phyloP scores from a whole-genome alignment of 2,888 invertebrate genomes.

The Microplitis manilae region DNA sequence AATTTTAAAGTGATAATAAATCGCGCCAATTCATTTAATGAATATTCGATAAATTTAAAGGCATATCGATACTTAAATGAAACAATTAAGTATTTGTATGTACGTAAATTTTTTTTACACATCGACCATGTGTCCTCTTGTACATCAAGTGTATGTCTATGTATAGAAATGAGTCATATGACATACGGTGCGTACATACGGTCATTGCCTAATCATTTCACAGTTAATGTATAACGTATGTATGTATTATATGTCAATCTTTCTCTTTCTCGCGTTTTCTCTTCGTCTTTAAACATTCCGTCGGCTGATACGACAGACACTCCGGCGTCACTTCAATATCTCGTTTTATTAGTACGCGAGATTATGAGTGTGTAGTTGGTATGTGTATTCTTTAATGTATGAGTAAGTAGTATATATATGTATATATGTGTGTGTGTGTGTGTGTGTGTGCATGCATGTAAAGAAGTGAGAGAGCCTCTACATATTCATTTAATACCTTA shows the following conservation, averaged over 20 bases:
- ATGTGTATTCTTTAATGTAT: not conserved
- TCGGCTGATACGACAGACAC: constrained; percentile 47
- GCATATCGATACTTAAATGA: not conserved
- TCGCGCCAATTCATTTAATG: not conserved
- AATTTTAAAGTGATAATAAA: too few relatives aligned
- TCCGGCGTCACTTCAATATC: constrained; percentile 49
- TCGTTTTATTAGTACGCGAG: constrained; percentile 31
- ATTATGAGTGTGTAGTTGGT: constrained; percentile 11
- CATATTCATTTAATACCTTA: not conserved
- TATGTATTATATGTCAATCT: not conserved
- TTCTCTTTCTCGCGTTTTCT: constrained; percentile 9
- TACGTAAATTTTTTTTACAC: not conserved
- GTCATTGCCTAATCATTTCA: constrained; percentile 51
- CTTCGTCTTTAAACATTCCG: constrained; percentile 9
- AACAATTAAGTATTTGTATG: not conserved
- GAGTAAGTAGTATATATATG: not conserved
- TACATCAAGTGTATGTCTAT: not conserved
- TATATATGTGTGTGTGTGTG: not conserved
- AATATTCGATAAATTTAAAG: not conserved
- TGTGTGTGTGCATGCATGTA: not conserved
- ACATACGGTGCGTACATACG: constrained; percentile 41
- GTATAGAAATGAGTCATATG: constrained; percentile 54
- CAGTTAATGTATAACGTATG: constrained; percentile 11
- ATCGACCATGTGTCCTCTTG: not conserved
- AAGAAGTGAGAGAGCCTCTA: not conserved